These are phyloP conservation scores for Ranitomeya imitator DNA, from an alignment of 2,113 vertebrate species.

Conservation along the genomic window DNA sequence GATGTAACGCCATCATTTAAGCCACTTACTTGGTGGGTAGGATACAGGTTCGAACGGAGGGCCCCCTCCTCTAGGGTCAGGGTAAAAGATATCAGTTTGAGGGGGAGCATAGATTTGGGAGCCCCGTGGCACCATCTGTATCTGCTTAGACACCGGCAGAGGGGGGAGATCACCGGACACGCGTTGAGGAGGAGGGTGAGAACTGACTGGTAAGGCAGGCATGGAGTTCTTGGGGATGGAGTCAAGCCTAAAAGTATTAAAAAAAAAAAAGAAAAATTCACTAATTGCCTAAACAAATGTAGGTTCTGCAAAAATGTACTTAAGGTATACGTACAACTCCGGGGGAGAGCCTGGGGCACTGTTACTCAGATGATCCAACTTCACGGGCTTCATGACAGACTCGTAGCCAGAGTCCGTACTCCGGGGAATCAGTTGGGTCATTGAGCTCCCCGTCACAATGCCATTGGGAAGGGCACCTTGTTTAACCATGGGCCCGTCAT, in stretches of 20 bases:
- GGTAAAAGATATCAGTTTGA: slow-evolving; percentile 87
- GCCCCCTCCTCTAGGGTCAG: slow-evolving; percentile 81
- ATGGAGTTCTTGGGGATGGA: slow-evolving; percentile 77
- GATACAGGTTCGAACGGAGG: slow-evolving; percentile 86
- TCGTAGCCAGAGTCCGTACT: slow-evolving; percentile 87
- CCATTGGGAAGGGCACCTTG: slow-evolving; percentile 87
- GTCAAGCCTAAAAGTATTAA: slow-evolving; percentile 77
- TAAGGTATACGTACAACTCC: slow-evolving; percentile 78
- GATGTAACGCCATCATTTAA: background rate
- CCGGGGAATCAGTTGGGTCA: slow-evolving; percentile 89
- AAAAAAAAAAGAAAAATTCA: background rate
- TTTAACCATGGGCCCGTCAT: slow-evolving; percentile 89
- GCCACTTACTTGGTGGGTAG: slow-evolving; percentile 82
- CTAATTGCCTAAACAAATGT: background rate
- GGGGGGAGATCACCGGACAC: slow-evolving; percentile 81
- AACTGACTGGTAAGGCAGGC: slow-evolving; percentile 81
- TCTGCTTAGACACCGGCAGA: slow-evolving; percentile 82
- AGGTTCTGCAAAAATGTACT: background rate
- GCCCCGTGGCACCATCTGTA: slow-evolving; percentile 83
- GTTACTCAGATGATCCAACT: slow-evolving; percentile 85
- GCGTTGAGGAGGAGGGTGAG: slow-evolving; percentile 78
- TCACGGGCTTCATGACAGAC: slow-evolving; percentile 82
- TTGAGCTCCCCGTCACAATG: slow-evolving; percentile 76
- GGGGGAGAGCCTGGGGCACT: slow-evolving; percentile 93
- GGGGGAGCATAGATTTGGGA: slow-evolving; percentile 84